These are phyloP conservation scores for Takifugu flavidus DNA, from an alignment of 2,113 vertebrate genomes.

Conservation along the genomic window DNA sequence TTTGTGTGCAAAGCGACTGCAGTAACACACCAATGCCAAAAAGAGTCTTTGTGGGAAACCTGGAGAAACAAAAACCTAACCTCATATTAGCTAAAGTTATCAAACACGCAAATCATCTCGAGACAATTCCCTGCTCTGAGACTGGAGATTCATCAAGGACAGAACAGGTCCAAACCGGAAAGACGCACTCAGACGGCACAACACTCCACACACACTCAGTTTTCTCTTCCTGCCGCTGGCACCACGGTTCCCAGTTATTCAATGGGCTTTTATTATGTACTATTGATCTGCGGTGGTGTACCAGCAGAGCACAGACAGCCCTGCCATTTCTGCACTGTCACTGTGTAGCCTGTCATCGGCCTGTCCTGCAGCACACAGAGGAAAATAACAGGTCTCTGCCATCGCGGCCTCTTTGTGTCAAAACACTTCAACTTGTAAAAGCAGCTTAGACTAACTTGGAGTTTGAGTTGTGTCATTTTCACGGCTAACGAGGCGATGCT, in stretches of 20 bases:
- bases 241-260: not conserved
- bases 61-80: too few species aligned
- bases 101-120: not conserved
- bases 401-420: not conserved
- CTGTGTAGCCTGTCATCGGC: not conserved
- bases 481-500: too few species aligned
- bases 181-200: conserved; percentile 44
- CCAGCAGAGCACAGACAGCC: not conserved
- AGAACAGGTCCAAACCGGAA: conserved; percentile 22
- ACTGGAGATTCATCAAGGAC: conserved; percentile 49
- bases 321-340: not conserved
- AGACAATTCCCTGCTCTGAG: conserved; percentile 55
- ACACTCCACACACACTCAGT: conserved; percentile 12
- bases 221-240: conserved; percentile 4
- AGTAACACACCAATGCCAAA: too few species aligned
- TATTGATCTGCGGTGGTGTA: not conserved
- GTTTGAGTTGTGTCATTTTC: too few species aligned
- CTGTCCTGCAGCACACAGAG: not conserved
- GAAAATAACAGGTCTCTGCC: not conserved
- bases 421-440: not conserved
- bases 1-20: too few species aligned
- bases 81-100: too few species aligned
- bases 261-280: not conserved
- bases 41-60: too few species aligned
- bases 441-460: too few species aligned